These are phyloP conservation scores for Antedon mediterranea DNA, from an alignment of 53 echinoderm and acorn worm genomes.

Conservation along the genomic window DNA sequence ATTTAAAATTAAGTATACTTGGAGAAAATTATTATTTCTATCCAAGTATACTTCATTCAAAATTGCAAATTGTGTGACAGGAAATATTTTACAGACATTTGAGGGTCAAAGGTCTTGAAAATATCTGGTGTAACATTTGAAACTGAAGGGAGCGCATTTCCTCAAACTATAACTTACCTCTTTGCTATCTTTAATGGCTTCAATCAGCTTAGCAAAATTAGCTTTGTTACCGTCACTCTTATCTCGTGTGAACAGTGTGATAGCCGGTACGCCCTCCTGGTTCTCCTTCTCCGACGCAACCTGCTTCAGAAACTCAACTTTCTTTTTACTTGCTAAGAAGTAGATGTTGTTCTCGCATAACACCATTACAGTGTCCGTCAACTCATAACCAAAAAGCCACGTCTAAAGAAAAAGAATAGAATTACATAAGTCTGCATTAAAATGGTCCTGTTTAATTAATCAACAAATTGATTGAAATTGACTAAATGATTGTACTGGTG, in stretches of 20 bases:
- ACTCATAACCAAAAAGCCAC: constrained; percentile 95
- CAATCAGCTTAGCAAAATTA: constrained; percentile 57
- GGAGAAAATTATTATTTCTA: too few relatives aligned
- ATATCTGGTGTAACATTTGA: too few relatives aligned
- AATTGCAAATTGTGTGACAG: too few relatives aligned
- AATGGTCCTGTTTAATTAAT: too few relatives aligned
- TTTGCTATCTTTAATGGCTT: constrained; percentile 62
- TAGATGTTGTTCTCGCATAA: constrained; percentile 63
- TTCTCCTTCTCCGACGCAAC: constrained; percentile 83
- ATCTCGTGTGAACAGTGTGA: constrained; percentile 68
- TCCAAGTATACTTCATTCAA: too few relatives aligned
- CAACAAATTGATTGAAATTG: too few relatives aligned
- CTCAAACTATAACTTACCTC: constrained; percentile 21
- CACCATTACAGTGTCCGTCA: constrained; percentile 87
- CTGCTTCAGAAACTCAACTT: constrained; percentile 60
- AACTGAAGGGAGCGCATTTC: too few relatives aligned
- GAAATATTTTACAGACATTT: too few relatives aligned
- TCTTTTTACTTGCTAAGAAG: constrained; percentile 96
- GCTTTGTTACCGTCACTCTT: constrained; percentile 84
- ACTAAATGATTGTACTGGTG: neutral
- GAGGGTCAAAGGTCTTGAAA: too few relatives aligned
- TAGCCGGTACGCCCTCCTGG: constrained; percentile 66
- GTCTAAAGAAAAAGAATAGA: constrained; percentile 32
- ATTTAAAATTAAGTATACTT: too few relatives aligned
- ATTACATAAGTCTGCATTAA: too few relatives aligned